Evolutionary conservation across 2,113 vertebrate genomes (phyloP).

Genomic region (Larimichthys polyactis): DNA sequence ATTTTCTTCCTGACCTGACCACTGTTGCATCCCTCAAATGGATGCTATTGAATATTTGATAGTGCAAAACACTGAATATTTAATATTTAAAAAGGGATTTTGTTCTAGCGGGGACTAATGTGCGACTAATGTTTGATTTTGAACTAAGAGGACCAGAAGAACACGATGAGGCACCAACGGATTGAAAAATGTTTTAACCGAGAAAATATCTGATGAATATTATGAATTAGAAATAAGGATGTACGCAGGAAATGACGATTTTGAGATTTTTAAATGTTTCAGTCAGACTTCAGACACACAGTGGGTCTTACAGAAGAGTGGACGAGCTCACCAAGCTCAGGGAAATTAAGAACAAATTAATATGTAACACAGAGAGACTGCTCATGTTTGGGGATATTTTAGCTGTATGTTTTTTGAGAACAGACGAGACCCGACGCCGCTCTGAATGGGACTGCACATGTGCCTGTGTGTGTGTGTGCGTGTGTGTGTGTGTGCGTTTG

Average conservation of each 20-base stretch:
- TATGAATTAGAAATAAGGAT: slow-evolving; percentile 13
- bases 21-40: slow-evolving; percentile 66
- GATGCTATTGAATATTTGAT: slow-evolving; percentile 79
- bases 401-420: slow-evolving; percentile 34
- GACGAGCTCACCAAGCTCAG: neutral
- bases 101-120: slow-evolving; percentile 61
- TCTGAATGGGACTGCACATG: neutral
- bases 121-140: slow-evolving; percentile 60
- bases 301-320: neutral
- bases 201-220: slow-evolving; percentile 36
- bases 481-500: too few species aligned
- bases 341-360: slow-evolving; percentile 15
- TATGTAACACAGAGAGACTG: neutral
- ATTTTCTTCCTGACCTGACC: slow-evolving; percentile 63
- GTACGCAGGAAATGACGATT: neutral
- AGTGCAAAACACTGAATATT: slow-evolving; percentile 75
- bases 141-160: slow-evolving; percentile 25
- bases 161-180: slow-evolving; percentile 17
- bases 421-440: neutral
- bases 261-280: slow-evolving; percentile 2
- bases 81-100: slow-evolving; percentile 73
- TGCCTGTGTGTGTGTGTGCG: too few species aligned
- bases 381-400: slow-evolving; percentile 23
- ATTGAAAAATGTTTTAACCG: slow-evolving; percentile 19
- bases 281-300: neutral